Base-by-base conservation (phyloP, 2,797 vertebrate genomes). In the Pteropus rufus region DNA sequence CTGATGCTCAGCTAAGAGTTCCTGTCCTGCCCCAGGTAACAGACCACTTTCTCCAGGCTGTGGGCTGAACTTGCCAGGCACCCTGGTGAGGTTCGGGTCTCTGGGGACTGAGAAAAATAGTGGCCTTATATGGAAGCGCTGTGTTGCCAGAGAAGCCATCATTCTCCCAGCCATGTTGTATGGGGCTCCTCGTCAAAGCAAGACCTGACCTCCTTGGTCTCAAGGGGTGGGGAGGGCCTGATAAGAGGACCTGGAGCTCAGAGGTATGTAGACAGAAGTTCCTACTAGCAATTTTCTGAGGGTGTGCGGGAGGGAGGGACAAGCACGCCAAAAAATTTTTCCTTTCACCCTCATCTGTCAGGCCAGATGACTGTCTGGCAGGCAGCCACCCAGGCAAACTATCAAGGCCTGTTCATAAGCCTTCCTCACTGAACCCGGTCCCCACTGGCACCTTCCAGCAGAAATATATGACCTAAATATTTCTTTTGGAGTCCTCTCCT, bases 401-500 rank as follows among this genome's bases (percentile, higher is more conserved):
- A 75, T 41, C 67, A 65, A 90, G 58, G 19, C 36, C 39, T 54
- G 10, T 19, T 89, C 16, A 44, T 49, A 89, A 82, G 60, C 52
- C 80, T 80, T 84, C 46, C 64, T 89, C 49, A 76, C 9, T 36
- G 56, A 91, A 87, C 41, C 76, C 41, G n/a, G 70, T 85, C 89
- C 64, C 93, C 14, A 58, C 46, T 75, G 58, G 77, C 64, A 93
- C 56, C 44, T 79, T 94, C 75, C 39, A 67, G 79, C n/a, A 95
- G 92, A 97, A 95, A 97, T 64, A 87, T 18, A 95, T 70, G 81
- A 92, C 56, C 46, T 91, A 93, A 85, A 88, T 89, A 96, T 90
- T 97, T 87, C 89, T 93, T 93, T 83, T 94, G 96, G 91, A 86
- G 29, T 62, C 62, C 24, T 93, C 36, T 67, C 36, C 52, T 87